Percentiles rank a stretch among this genome's conserved stretches.
Conservation (phyloP, 1,140 invertebrate genomes). For the Caenorhabditis tropicalis region DNA sequence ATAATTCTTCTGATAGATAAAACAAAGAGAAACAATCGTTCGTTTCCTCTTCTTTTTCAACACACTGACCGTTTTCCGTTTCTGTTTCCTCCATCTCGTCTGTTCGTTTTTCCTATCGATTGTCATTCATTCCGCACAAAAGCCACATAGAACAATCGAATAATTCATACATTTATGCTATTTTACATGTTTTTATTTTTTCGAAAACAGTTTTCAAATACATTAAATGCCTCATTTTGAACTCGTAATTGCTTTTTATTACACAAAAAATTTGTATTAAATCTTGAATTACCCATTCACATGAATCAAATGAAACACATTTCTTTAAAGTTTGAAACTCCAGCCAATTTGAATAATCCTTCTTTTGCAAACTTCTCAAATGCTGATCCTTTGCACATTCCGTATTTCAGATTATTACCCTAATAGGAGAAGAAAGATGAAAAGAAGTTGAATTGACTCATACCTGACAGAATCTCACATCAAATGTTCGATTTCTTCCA, state of each 20-base stretch:
- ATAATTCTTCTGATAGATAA: neutral
- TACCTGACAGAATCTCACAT: constrained; percentile 18
- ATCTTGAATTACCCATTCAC: neutral
- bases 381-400: constrained; percentile 8
- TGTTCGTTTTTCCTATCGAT: constrained; percentile 9
- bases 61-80: neutral
- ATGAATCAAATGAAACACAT: neutral
- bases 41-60: neutral
- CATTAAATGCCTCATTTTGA: neutral
- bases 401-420: constrained; percentile 2
- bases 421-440: neutral
- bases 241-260: neutral
- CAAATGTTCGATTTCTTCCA: neutral
- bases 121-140: neutral
- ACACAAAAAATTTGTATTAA: neutral
- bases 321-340: constrained; percentile 14
- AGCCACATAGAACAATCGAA: neutral
- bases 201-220: too few relatives aligned
- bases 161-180: neutral
- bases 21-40: neutral
- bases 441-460: neutral
- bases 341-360: constrained; percentile 7
- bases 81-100: neutral
- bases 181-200: too few relatives aligned
- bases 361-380: constrained; percentile 10